Evolutionary conservation across 2,797 vertebrate genomes (phyloP).

Genomic region (Squalus acanthias): DNA sequence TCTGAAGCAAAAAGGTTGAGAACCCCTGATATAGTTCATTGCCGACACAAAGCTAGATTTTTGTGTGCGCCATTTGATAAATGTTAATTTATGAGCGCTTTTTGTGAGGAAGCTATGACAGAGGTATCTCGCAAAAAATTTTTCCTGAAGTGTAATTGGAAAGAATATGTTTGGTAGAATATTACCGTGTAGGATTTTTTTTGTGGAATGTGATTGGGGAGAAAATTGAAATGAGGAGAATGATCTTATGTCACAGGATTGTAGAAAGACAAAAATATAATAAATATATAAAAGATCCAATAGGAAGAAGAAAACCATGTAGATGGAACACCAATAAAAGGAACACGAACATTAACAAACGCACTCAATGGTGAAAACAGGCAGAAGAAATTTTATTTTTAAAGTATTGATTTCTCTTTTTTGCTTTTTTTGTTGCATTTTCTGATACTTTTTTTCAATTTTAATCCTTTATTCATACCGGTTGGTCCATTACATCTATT

Average conservation of each 20-base stretch:
- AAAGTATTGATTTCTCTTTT: too few relatives aligned
- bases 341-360: not conserved
- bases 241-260: not conserved
- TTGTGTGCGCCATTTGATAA: not conserved
- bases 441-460: not conserved
- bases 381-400: too few relatives aligned
- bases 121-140: too few relatives aligned
- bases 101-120: not conserved
- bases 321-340: not conserved
- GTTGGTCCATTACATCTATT: not conserved
- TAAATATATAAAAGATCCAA: not conserved
- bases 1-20: too few relatives aligned
- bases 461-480: not conserved
- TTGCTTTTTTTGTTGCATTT: not conserved
- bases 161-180: too few relatives aligned
- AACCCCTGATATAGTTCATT: not conserved
- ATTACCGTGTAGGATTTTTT: too few relatives aligned
- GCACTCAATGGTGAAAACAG: too few relatives aligned
- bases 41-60: not conserved
- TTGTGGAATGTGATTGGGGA: too few relatives aligned
- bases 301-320: not conserved
- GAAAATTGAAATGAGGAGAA: too few relatives aligned
- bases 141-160: too few relatives aligned
- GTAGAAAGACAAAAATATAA: not conserved
- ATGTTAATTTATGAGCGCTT: not conserved